Evolutionary conservation across 2,888 invertebrate species (phyloP).

Genomic region (Melinaea marsaeus): DNA sequence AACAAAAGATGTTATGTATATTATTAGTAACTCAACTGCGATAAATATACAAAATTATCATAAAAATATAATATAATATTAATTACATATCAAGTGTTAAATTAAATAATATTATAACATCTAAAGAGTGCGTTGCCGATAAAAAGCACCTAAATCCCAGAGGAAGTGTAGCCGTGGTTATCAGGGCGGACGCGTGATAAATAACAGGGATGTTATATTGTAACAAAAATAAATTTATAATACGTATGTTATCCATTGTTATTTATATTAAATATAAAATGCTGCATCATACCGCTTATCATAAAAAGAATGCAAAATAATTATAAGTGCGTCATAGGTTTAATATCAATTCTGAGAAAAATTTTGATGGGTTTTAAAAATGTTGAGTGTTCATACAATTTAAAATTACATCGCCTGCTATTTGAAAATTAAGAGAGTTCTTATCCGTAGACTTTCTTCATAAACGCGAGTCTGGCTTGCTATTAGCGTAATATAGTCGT

Average conservation of each 20-base stretch:
- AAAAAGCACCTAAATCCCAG: conserved; percentile 35
- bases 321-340: not conserved
- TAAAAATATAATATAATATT: not conserved
- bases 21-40: no score
- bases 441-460: no score
- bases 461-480: no score
- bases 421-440: no score
- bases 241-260: conserved; percentile 30
- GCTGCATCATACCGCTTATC: not conserved
- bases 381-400: no score
- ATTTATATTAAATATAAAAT: conserved; percentile 19
- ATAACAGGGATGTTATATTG: conserved; percentile 33
- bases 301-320: not conserved
- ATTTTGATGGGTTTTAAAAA: no score
- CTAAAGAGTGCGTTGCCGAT: conserved; percentile 20
- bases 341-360: no score
- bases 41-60: not conserved
- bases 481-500: no score
- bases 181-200: conserved; percentile 51
- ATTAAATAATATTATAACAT: conserved; percentile 6
- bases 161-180: conserved; percentile 46
- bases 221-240: conserved; percentile 36
- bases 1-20: no score
- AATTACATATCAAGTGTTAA: not conserved
- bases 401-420: no score